Evolutionary conservation across 2,113 vertebrate genomes (phyloP).

Genomic region (Cololabis saira): DNA sequence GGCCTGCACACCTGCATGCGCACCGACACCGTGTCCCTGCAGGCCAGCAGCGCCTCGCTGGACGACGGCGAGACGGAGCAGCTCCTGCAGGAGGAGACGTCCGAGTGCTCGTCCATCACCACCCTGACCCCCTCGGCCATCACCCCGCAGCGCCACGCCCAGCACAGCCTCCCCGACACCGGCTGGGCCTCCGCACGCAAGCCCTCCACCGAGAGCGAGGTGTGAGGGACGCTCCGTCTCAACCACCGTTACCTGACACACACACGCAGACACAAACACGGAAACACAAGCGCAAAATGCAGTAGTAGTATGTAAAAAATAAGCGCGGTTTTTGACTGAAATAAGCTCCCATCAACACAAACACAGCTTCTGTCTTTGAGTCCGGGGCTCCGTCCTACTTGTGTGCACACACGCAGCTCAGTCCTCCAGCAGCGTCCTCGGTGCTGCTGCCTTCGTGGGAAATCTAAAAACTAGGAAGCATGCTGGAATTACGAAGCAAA

Average conservation of each 20-base stretch:
- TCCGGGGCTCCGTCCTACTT: conserved; percentile 61
- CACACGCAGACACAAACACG: conserved; percentile 41
- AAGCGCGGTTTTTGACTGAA: conserved; percentile 25
- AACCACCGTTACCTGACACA: conserved; percentile 42
- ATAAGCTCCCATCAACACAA: not conserved
- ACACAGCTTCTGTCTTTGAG: conserved; percentile 44
- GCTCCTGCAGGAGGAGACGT: conserved; percentile 95
- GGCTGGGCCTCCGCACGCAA: conserved; percentile 93
- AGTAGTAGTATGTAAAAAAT: conserved; percentile 6
- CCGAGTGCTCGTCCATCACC: conserved; percentile 94
- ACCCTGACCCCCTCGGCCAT: conserved; percentile 83
- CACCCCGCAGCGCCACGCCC: conserved; percentile 88
- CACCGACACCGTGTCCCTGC: conserved; percentile 95
- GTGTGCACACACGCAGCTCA: conserved; percentile 18
- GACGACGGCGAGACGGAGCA: conserved; percentile 97
- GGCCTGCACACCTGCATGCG: conserved; percentile 98
- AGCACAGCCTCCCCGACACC: conserved; percentile 89
- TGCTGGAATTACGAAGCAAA: conserved; percentile 52
- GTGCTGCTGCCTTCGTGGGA: conserved; percentile 53
- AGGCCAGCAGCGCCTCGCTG: conserved; percentile 94
- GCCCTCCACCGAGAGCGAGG: conserved; percentile 93
- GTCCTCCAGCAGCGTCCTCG: conserved; percentile 36
- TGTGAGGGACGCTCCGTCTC: conserved; percentile 78
- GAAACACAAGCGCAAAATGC: conserved; percentile 37
- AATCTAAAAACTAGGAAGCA: conserved; percentile 57